Base-by-base conservation (phyloP, 2,797 vertebrate genomes). In the Macropodus opercularis region DNA sequence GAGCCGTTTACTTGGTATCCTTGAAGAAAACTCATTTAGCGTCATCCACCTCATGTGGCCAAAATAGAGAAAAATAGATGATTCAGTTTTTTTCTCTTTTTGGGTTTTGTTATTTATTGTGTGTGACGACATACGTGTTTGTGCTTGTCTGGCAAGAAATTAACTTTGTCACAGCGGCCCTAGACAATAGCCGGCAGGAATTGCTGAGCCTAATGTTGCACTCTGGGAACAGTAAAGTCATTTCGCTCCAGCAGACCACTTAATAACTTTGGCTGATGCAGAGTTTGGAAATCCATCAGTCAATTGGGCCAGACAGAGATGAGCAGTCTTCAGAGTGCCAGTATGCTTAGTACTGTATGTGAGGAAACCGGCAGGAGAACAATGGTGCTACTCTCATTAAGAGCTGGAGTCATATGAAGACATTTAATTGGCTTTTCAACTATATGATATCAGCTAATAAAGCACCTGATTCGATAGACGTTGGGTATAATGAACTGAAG, bases 91-190 rank as follows among this genome's bases (percentile, higher is more conserved):
- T 68, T 36, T 32, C n/a, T 43, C n/a, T 52, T 53, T 40, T 50
- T 32, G 1, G 2, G 54, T 43, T 77, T 81, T 62, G 19, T 84
- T 84, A 79, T 88, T 90, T 83, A 74, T 88, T 89, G 72, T 74
- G 54, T 67, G 51, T 75, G 69, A 85, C 75, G 40, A 59, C 57
- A 77, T 66, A 72, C 79, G 71, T 87, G 66, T 86, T 87, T 86
- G 69, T 72, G 84, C 77, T 87, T 88, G 84, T 86, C 80, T 88
- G 69, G 68, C 70, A 89, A 83, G 83, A 91, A 91, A 92, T 91
- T 75, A 88, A 91, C 79, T 86, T 85, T 85, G 85, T 89, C 79
- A 82, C 69, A 81, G 80, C 40, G 69, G 82, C 78, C 80, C 75
- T 50, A 79, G 84, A 91, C 85, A 87, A 88, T 87, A 86, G 84